Base-by-base conservation (phyloP, 2,113 vertebrate genomes). In the Progne subis region DNA sequence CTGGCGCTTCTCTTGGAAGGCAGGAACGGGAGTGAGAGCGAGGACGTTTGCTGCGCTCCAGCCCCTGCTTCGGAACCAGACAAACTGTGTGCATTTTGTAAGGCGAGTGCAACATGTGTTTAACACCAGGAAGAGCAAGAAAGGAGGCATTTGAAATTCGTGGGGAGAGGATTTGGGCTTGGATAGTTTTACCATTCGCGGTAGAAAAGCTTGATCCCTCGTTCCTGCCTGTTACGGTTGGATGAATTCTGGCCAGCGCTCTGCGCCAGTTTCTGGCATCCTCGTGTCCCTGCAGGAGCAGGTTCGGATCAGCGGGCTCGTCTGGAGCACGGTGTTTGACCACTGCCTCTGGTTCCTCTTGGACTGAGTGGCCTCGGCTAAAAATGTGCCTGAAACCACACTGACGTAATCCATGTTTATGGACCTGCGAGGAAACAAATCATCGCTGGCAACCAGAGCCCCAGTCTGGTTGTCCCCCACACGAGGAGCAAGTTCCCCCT, bases 1-100 rank as follows among this genome's bases (percentile, higher is more conserved):
- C 93, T 97, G 95, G 93, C 93, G 46, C 82, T 90, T 84, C 92
- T 91, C 79, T 94, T 94, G 93, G 94, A 96, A 97, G 95, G 92
- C 94, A 91, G 86, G 85, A 72, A 50, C 19, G 14, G 82, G 77
- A 93, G 90, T 3, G 64, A 90, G 86, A 78, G 52, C 18, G 41
- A 34, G 57, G 72, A 24, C 67, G 61, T 86, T 88, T 77, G 75
- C 91, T 74, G 57, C 14, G 17, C 80, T 94, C 90, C 78, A 79
- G 84, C 70, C 67, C 6, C 43, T 57, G 76, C 93, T 91, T 86
- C 11, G 1, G 88, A 89, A 91, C 65, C 3, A 44, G 81, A 64
- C 83, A 87, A 59, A 87, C 32, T 2, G 31, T 60, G 75, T 7
- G 8, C 70, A 43, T 60, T 95, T 80, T 75, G 85, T 84, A 23